Base-by-base conservation (phyloP, 1,140 invertebrate genomes). In the Brachionus rotundiformis region DNA sequence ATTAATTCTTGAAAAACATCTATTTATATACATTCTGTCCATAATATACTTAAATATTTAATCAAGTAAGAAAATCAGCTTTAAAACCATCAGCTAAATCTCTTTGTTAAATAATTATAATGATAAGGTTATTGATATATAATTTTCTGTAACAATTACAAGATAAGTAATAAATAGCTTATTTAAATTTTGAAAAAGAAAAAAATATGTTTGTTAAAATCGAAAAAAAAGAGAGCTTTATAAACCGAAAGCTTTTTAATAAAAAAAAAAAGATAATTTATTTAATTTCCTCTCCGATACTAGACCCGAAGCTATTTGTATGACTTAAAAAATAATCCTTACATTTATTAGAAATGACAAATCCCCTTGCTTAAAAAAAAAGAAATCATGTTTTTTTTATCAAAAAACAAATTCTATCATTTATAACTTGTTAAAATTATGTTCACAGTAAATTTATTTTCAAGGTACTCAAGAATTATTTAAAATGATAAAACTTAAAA, bases 141-240 rank as follows among this genome's bases (percentile, higher is more conserved):
- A 54, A 54, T 54, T 54, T 54, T 54, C 47, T 54, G 47, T 54
- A 54, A 54, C 47, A 54, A 54, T 54, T 54, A 25, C 47, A 23
- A 54, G 47, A 54, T 25, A 54, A 54, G 47, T 54, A 54, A 54
- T 54, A 54, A 8, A 54, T 54, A 19, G 47, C 47, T 44, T 44
- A 47, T 47, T 49, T 49, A 7, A 54, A 19, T 54, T 54, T 54
- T 25, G 5, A 54, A 23, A 7, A 1, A 54, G 23, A 54, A 47
- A 41, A 41, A 41, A 41, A 11, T 13, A 41, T n/a, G n/a, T n/a
- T n/a, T n/a, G n/a, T n/a, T n/a, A n/a, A n/a, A n/a, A n/a, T n/a
- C n/a, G n/a, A n/a, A n/a, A n/a, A n/a, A n/a, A n/a, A n/a, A n/a
- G n/a, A n/a, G n/a, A n/a, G n/a, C n/a, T n/a, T n/a, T 54, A 49